These are phyloP conservation scores for Diarsia mendica DNA, from an alignment of 2,888 invertebrate genomes.

Conservation along the genomic window DNA sequence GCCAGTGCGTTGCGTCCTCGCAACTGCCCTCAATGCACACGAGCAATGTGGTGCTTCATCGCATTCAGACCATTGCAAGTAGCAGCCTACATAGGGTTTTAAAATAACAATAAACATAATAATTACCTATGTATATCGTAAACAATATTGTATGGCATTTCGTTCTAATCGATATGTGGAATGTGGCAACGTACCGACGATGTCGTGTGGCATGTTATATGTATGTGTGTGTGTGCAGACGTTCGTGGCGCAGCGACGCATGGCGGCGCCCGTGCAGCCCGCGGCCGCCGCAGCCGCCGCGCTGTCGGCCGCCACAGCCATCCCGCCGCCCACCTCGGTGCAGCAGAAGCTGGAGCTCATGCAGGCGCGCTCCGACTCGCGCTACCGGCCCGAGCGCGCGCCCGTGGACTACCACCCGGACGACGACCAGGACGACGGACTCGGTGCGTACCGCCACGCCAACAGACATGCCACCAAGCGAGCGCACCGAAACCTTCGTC, in stretches of 20 bases:
- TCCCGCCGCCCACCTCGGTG: conserved; percentile 87
- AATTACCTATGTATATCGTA: not conserved
- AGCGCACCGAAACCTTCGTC: too few species aligned
- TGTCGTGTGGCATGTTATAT: not conserved
- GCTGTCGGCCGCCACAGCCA: conserved; percentile 87
- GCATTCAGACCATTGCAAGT: not conserved
- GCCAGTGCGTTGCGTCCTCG: not conserved
- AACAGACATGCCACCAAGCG: too few species aligned
- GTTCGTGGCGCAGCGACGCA: conserved; percentile 87
- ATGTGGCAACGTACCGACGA: not conserved
- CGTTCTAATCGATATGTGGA: not conserved
- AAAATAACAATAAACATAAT: not conserved
- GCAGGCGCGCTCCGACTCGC: conserved; percentile 84
- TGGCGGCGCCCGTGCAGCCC: conserved; percentile 87
- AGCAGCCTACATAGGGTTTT: not conserved
- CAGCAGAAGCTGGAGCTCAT: conserved; percentile 87
- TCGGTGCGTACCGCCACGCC: conserved; percentile 67
- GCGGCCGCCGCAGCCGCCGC: conserved; percentile 88
- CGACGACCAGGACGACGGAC: conserved; percentile 80
- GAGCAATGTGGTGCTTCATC: too few species aligned
- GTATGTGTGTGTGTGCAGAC: conserved; percentile 71
- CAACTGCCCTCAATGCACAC: not conserved
- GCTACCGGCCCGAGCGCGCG: conserved; percentile 79
- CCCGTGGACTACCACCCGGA: conserved; percentile 75
- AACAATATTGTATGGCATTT: not conserved